Evolutionary conservation across 1,140 invertebrate genomes (phyloP), one percentile per base, ranked within the genome.

Genomic region (Pemphigus obesinymphae): DNA sequence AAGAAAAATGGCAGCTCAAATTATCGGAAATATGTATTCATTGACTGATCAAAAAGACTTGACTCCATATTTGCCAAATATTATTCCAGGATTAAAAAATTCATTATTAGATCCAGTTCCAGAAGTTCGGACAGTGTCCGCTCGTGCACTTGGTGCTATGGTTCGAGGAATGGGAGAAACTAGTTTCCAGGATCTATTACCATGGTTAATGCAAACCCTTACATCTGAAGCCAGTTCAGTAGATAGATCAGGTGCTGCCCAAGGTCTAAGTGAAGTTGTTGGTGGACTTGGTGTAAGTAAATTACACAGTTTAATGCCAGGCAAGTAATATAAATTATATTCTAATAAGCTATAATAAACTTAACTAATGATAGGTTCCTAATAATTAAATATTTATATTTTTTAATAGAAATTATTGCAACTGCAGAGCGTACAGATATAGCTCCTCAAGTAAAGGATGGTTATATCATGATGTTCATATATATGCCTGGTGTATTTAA

Each of bases 391-490:
- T 40, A 43, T 43, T n/a, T 37, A 1, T 17, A 26, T 78, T 83
- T 72, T 84, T 83, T 84, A 73, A 45, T 85, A 89, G 97, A 99
- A 87, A 98, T 99, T 83, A 99, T 99, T 84, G 90, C 92, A 40
- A 99, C 97, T 0, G 96, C 97, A 0, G 96, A 98, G 88, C 89
- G 95, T 82, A 92, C 92, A 1, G 97, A 99, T 87, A 96, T 99
- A 84, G 95, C 96, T 17, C 95, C 98, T 2, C 96, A 99, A 87
- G 97, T 99, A 0, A 96, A 98, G 85, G 98, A 99, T 89, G 98
- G 98, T 37, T 99, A 99, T 88, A 98, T 99, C 68, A 98, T 99
- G 96, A 97, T 99, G 95, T 99, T 99, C 87, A 99, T 99, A 86
- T 99, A 99, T 87, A 95, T 99, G 92, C 98, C 98, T 1, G 93